phyloP scores from a whole-genome alignment of 2,797 vertebrate species.

The Spondyliosoma cantharus region DNA sequence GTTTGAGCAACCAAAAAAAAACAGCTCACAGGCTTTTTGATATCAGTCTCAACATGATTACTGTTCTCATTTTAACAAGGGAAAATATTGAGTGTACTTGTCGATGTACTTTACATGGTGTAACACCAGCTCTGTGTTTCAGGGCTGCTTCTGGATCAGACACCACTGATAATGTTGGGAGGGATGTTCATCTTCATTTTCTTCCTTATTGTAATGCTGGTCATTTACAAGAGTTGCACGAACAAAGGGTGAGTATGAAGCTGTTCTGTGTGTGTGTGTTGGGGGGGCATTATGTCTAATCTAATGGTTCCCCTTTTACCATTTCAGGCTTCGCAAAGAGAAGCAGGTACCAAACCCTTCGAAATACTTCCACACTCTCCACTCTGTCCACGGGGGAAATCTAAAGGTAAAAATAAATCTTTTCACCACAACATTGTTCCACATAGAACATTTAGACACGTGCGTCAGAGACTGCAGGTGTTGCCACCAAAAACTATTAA shows the following conservation, averaged over 20 bases:
- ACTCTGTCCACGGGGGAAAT: slow-evolving; percentile 73
- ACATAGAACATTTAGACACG: neutral
- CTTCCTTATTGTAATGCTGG: slow-evolving; percentile 4
- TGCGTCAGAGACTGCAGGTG: neutral
- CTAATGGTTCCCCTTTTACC: neutral
- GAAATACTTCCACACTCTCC: slow-evolving; percentile 76
- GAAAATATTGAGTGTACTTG: neutral
- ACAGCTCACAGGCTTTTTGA: neutral
- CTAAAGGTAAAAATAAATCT: slow-evolving; percentile 71
- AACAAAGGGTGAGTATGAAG: slow-evolving; percentile 53
- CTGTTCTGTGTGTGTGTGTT: slow-evolving; percentile 1
- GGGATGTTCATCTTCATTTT: slow-evolving; percentile 4
- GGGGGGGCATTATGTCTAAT: neutral
- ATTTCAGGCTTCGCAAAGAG: slow-evolving; percentile 58
- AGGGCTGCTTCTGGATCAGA: slow-evolving; percentile 10
- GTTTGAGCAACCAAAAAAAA: neutral
- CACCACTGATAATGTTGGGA: fast-evolving
- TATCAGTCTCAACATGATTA: neutral
- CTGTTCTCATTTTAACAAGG: neutral
- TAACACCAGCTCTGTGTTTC: slow-evolving; percentile 14
- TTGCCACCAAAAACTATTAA: slow-evolving; percentile 12
- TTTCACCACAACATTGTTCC: neutral
- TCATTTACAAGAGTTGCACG: slow-evolving; percentile 14
- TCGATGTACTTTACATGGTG: neutral
- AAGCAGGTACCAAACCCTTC: slow-evolving; percentile 80